These are phyloP conservation scores for Eilema depressum DNA, from an alignment of 2,888 invertebrate genomes.

Conservation along the genomic window DNA sequence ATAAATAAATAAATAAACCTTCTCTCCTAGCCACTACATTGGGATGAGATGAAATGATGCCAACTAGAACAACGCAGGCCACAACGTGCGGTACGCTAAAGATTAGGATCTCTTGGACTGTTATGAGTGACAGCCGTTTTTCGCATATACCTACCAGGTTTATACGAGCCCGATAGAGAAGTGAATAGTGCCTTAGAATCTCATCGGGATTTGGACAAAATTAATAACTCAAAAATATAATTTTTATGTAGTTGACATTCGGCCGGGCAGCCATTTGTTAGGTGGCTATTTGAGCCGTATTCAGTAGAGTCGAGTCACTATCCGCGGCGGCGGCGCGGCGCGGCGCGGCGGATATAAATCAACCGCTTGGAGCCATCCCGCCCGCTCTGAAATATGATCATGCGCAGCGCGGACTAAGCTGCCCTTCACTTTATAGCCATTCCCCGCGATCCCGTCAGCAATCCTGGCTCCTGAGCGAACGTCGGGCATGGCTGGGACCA, in stretches of 20 bases:
- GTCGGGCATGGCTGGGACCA: background rate
- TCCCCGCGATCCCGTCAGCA: constrained; percentile 26
- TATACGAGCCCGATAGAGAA: constrained; percentile 52
- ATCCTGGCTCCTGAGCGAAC: constrained; percentile 9
- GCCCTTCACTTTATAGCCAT: constrained; percentile 52
- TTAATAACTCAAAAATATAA: constrained; percentile 63
- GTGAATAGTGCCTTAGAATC: constrained; percentile 52
- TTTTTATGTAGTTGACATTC: constrained; percentile 66
- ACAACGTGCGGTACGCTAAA: background rate
- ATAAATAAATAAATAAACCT: no score
- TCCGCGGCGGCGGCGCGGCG: constrained; percentile 34
- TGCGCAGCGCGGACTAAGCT: constrained; percentile 50
- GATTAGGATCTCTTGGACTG: background rate
- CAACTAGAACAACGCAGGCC: background rate
- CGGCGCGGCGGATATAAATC: constrained; percentile 57
- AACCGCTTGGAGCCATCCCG: constrained; percentile 53
- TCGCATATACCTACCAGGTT: constrained; percentile 53
- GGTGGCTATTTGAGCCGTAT: constrained; percentile 58
- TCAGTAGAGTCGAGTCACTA: constrained; percentile 53
- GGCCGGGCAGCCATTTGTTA: constrained; percentile 61
- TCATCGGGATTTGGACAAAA: constrained; percentile 55
- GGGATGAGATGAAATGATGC: background rate
- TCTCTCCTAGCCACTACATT: background rate
- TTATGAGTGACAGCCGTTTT: constrained; percentile 15
- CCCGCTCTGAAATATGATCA: constrained; percentile 59